phyloP scores from a whole-genome alignment of 1,140 invertebrate genomes.

The Conopomorpha cramerella region DNA sequence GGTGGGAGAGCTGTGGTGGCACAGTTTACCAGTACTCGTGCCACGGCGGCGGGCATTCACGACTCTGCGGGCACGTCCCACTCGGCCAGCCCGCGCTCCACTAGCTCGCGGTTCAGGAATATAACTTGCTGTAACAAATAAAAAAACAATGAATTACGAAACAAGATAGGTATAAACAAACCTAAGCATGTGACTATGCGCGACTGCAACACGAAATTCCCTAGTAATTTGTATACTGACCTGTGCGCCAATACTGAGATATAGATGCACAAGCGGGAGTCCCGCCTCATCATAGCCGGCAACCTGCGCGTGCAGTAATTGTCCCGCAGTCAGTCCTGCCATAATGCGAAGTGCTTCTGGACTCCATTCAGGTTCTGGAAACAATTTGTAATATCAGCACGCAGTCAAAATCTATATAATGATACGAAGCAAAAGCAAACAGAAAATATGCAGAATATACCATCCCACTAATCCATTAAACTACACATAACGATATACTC shows the following conservation, averaged over 20 bases:
- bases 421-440: no score
- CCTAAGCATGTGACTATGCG: no score
- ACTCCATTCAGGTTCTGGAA: constrained; percentile 66
- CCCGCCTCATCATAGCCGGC: constrained; percentile 78
- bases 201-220: neutral
- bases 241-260: constrained; percentile 70
- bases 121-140: constrained; percentile 67
- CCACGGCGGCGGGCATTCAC: constrained; percentile 18
- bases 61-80: constrained; percentile 59
- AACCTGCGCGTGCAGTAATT: constrained; percentile 85
- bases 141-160: no score
- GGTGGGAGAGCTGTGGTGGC: no score
- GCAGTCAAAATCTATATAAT: no score
- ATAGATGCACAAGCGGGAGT: constrained; percentile 78
- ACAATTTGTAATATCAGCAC: no score
- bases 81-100: constrained; percentile 68
- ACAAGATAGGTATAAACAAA: no score
- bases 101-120: constrained; percentile 71
- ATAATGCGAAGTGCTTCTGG: constrained; percentile 76
- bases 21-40: no score
- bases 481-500: no score
- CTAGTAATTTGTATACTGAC: constrained; percentile 44
- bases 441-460: no score
- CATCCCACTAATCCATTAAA: no score
- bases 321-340: constrained; percentile 75